Percentiles rank a stretch among this genome's conserved stretches.
Conservation (phyloP, 1,140 invertebrate genomes). For the Eubasilissa regina region DNA sequence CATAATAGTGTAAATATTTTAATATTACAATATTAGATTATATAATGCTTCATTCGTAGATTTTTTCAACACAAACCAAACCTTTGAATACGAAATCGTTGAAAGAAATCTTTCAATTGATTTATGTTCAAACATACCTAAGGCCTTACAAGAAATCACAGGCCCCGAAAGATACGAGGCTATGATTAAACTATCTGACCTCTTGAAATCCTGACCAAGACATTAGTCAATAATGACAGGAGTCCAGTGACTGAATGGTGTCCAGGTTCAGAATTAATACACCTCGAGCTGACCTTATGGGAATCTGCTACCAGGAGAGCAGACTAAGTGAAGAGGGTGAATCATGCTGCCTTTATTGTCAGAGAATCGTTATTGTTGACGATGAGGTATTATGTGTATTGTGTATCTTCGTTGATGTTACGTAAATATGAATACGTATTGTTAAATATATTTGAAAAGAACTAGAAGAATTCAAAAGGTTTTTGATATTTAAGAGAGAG, state of each 20-base stretch:
- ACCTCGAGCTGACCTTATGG: neutral
- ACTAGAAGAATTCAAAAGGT: too few relatives aligned
- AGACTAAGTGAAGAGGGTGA: slow-evolving; percentile 1
- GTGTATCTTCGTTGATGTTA: too few relatives aligned
- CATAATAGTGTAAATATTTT: too few relatives aligned
- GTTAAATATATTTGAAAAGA: too few relatives aligned
- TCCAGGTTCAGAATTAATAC: slow-evolving; percentile 6
- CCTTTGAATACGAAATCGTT: too few relatives aligned
- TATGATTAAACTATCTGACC: slow-evolving; percentile 23
- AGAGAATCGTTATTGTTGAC: neutral
- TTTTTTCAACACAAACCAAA: too few relatives aligned
- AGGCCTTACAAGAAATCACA: neutral
- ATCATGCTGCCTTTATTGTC: slow-evolving; percentile 8
- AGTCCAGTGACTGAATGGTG: slow-evolving; percentile 16
- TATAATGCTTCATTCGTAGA: too few relatives aligned
- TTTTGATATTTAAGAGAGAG: too few relatives aligned
- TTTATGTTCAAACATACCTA: too few relatives aligned
- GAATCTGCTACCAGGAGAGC: slow-evolving; percentile 13
- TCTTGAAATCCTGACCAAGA: neutral
- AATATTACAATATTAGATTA: too few relatives aligned
- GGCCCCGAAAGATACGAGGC: neutral
- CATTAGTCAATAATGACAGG: slow-evolving; percentile 33
- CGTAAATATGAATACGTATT: too few relatives aligned
- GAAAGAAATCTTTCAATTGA: too few relatives aligned
- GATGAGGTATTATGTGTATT: neutral